Evolutionary conservation across 2,113 vertebrate genomes (phyloP), one percentile per base, ranked within the genome.

Genomic region (Xenopus tropicalis): DNA sequence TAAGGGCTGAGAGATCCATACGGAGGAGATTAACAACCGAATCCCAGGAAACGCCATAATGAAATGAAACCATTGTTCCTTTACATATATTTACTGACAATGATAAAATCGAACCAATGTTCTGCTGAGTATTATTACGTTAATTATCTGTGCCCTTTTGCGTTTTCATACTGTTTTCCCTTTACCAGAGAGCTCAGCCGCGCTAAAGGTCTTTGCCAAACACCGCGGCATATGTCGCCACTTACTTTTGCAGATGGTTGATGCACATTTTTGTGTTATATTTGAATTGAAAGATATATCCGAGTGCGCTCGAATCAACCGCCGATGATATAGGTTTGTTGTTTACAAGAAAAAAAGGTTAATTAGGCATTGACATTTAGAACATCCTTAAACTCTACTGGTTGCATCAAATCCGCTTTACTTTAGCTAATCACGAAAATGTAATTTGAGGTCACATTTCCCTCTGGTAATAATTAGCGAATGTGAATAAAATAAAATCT

Each of bases 341-440:
- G 51, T 61, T 74, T 74, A 67, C 65, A 74, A 42, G 22, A 61
- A 61, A 74, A n/a, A 46, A 74, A 74, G 72, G 72, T 67, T 74
- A 74, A 74, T 74, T 67, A 57, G 58, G 48, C 72, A 61, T 68
- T 74, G 72, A 68, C 64, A 67, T 74, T 74, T 61, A 51, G 24
- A 61, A 74, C 67, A 68, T 74, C 66, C 23, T 74, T 61, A 58
- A 74, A 67, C 64, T 66, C 54, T 29, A 42, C 44, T 67, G 72
- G 72, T 61, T 74, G 43, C 51, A 51, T 61, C 48, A 61, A 74
- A 51, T 51, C 72, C 56, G 51, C 24, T 67, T 61, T 74, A 61
- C 56, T 61, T 61, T 61, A 68, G 65, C 56, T 74, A 67, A 74
- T 74, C 65, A 74, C 51, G 72, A 37, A 74, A 74, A 68, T 74